Conservation (phyloP, 2,797 vertebrate genomes). For the Amazonetta brasiliensis region DNA sequence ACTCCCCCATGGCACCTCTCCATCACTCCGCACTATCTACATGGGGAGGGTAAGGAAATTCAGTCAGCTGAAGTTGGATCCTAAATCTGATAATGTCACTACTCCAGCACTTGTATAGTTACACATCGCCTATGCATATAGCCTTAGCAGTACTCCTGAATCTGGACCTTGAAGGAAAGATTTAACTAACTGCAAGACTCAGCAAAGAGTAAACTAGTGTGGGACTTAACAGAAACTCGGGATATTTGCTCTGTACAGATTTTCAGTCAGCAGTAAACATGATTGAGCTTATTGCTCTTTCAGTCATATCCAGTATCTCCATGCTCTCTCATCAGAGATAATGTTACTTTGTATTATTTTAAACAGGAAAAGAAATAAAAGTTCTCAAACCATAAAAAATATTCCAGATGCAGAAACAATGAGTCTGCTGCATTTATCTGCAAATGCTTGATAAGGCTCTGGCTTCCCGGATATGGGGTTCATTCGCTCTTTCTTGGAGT, state of each 20-base stretch:
- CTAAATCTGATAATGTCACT: neutral
- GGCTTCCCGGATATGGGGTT: conserved; percentile 95
- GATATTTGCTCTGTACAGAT: neutral
- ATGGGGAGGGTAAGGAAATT: neutral
- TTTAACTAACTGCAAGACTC: neutral
- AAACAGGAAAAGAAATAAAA: conserved; percentile 46
- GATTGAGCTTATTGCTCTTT: neutral
- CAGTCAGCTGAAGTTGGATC: neutral
- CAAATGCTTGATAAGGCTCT: conserved; percentile 93
- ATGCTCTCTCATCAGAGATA: neutral
- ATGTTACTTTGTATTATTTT: neutral
- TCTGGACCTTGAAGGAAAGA: neutral
- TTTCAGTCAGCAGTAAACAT: neutral
- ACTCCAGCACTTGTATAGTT: fast-evolving
- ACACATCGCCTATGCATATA: neutral
- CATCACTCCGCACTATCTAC: neutral
- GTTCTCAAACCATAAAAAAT: conserved; percentile 92
- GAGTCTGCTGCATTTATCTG: conserved; percentile 95
- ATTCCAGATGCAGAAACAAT: conserved; percentile 94
- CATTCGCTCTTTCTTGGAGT: conserved; percentile 93
- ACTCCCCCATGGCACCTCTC: neutral
- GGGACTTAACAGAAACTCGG: neutral
- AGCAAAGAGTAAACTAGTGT: neutral
- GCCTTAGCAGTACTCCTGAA: neutral
- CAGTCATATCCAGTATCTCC: neutral